Evolutionary conservation across 2,888 invertebrate species (phyloP), one percentile per base, ranked within the genome.

Genomic region (Drosophila mimica): DNA sequence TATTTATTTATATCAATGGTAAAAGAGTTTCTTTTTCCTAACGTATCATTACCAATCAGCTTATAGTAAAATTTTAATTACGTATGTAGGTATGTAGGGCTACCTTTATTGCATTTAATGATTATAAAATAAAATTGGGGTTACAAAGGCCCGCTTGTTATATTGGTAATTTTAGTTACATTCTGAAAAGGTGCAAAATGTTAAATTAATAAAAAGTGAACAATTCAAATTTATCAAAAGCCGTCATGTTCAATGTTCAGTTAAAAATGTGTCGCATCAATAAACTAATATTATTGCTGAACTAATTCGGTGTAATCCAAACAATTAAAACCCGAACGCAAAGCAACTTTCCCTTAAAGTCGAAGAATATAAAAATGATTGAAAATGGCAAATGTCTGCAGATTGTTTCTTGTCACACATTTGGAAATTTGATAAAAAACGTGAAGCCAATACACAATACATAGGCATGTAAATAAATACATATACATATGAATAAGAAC

Each of bases 21-120:
- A 81, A 76, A 76, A 79, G 51, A 28, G 4, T 38, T 60, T 30
- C 20, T 59, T 75, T 54, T 66, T 77, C 56, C 62, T 70, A 70
- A 63, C 59, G 56, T 58, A 48, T 65, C 71, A 65, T 52, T 60
- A 61, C 77, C 77, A 81, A 71, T 81, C 34, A 58, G 36, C 64
- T 74, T 57, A 67, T 64, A 57, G 48, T 71, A 63, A 70, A 81
- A 62, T 75, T 73, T 77, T 70, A 75, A 84, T 81, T 87, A 89
- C 69, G 78, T 75, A 78, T 89, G 74, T 86, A 74, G 82, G 76
- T 89, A 87, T 81, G 82, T 83, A 83, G 79, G 70, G 77, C 89
- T 83, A 89, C 64, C 72, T 84, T 89, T 83, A 83, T 83, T 83
- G 85, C 89, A 84, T 79, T 66, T 88, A 89, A 71, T 76, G 79